Conservation (phyloP, 2,888 invertebrate genomes). For the Cephus nigrinus region DNA sequence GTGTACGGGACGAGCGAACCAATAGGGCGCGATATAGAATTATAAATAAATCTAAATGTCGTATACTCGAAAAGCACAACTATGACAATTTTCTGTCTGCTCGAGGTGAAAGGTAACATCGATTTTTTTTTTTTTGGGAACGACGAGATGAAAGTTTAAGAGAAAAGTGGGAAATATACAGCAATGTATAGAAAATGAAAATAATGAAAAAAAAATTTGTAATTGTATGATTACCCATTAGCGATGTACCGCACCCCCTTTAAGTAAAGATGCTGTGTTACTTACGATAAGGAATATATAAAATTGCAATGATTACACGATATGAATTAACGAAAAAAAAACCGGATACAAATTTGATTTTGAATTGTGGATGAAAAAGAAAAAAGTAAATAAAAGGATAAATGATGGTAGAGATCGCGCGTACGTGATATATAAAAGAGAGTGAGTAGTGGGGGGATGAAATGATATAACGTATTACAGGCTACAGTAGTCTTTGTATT, state of each 20-base stretch:
- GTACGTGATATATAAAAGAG: not conserved
- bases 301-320: not conserved
- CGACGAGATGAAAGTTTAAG: not conserved
- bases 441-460: not conserved
- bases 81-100: not conserved
- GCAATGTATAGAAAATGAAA: not conserved
- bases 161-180: not conserved
- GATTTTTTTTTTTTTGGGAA: not conserved
- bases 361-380: slow-evolving; percentile 13
- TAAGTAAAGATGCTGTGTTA: not conserved
- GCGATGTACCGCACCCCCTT: not conserved
- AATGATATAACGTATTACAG: slow-evolving; percentile 17
- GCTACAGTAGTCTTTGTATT: slow-evolving; percentile 23
- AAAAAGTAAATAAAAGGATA: slow-evolving; percentile 9
- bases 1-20: not conserved
- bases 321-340: not conserved
- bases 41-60: not conserved
- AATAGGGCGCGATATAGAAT: not conserved
- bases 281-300: not conserved
- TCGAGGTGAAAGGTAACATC: slow-evolving; percentile 1
- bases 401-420: not conserved
- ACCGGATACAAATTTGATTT: not conserved
- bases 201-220: not conserved
- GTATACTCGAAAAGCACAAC: not conserved
- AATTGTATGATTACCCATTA: not conserved